Conservation (phyloP, 1,140 invertebrate species). For the Calephelis virginiensis region DNA sequence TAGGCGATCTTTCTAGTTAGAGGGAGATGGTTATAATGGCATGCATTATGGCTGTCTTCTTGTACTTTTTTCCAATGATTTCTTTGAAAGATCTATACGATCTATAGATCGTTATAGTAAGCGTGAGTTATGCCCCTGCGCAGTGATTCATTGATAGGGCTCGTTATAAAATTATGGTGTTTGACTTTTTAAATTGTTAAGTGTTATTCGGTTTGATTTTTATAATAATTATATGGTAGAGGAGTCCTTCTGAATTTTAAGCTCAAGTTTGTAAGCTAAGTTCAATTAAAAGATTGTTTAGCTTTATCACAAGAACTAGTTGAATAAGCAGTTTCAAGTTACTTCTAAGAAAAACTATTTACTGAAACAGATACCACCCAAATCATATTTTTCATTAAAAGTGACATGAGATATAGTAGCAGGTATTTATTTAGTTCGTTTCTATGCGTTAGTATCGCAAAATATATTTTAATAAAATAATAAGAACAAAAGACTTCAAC, state of each 20-base stretch:
- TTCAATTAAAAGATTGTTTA: no score
- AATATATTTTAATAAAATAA: no score
- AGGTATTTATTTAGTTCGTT: no score
- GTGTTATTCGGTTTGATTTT: conserved; percentile 19
- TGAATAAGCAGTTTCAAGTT: no score
- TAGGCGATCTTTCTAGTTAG: conserved; percentile 19
- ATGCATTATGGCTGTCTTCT: conserved; percentile 61
- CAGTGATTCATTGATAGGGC: conserved; percentile 55
- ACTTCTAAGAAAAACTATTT: no score
- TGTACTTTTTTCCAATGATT: conserved; percentile 63
- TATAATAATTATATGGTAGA: conserved; percentile 1
- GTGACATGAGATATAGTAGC: no score
- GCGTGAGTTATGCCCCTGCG: conserved; percentile 56
- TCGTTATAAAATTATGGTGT: conserved; percentile 45
- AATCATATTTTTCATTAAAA: no score
- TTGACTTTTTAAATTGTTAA: conserved; percentile 21
- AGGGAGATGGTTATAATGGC: conserved; percentile 53
- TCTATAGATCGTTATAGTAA: conserved; percentile 57
- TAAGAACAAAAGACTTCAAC: no score
- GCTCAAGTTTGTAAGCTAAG: background rate
- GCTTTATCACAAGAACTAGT: no score
- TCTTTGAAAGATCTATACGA: conserved; percentile 61
- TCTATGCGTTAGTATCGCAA: no score
- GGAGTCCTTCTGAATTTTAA: conserved; percentile 5
- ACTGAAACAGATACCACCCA: no score